Percentiles rank a stretch among this genome's conserved stretches.
Conservation (phyloP, 2,888 invertebrate genomes). For the Lasioglossum oenotherae region DNA sequence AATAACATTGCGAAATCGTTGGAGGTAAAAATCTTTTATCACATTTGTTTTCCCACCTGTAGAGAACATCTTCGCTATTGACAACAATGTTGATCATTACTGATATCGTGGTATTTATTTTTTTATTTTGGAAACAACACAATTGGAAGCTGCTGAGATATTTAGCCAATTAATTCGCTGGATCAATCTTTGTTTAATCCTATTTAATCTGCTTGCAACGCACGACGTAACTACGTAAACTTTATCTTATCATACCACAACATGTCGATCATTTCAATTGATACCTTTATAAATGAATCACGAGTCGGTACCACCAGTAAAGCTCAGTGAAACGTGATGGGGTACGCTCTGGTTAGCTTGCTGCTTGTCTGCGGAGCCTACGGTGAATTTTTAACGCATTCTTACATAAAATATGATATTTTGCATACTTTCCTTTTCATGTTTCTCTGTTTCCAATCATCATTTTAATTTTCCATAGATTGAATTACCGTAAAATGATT, state of each 20-base stretch:
- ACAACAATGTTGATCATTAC: neutral
- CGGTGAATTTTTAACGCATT: conserved; percentile 62
- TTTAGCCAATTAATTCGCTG: neutral
- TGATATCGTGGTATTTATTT: neutral
- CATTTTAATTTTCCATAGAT: neutral
- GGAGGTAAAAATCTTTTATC: neutral
- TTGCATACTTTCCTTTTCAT: neutral
- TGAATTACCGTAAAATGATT: neutral
- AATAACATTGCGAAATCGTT: neutral
- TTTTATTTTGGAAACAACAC: neutral
- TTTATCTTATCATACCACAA: conserved; percentile 48
- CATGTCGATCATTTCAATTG: conserved; percentile 7
- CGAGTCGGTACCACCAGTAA: conserved; percentile 32
- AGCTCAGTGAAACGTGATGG: conserved; percentile 68
- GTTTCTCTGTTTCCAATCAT: neutral
- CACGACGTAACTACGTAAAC: conserved; percentile 3
- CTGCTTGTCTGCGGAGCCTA: conserved; percentile 60
- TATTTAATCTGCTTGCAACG: neutral
- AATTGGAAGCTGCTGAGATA: neutral
- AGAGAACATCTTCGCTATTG: neutral
- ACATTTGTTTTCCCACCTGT: neutral
- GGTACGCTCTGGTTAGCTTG: conserved; percentile 62
- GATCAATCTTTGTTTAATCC: neutral
- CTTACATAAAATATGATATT: neutral
- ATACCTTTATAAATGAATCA: conserved; percentile 70